Percentiles rank a stretch among this genome's conserved stretches.
Conservation (phyloP, 2,888 invertebrate genomes). For the Proisotoma minuta region DNA sequence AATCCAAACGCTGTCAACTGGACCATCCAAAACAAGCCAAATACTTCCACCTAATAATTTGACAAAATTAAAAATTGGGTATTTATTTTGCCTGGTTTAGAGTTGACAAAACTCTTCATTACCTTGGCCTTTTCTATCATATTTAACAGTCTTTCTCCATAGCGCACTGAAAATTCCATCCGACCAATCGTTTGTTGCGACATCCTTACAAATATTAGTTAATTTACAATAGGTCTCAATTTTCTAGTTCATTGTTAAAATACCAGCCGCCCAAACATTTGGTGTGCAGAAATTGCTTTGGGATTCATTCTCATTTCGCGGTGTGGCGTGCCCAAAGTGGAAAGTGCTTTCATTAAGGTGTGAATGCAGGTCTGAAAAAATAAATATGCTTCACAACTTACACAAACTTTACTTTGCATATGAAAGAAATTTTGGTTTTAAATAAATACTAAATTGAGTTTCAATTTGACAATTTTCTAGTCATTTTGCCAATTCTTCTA, state of each 20-base stretch:
- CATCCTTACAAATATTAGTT: conserved; percentile 54
- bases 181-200: conserved; percentile 97
- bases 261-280: conserved; percentile 83
- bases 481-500: neutral
- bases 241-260: conserved; percentile 56
- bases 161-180: conserved; percentile 95
- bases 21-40: conserved; percentile 93
- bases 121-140: conserved; percentile 62
- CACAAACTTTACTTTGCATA: too few species aligned
- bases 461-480: neutral
- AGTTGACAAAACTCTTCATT: conserved; percentile 1
- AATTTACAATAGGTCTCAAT: neutral
- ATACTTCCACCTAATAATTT: conserved; percentile 65
- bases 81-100: neutral
- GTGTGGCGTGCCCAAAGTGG: conserved; percentile 77
- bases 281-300: conserved; percentile 85
- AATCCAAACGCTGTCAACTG: conserved; percentile 97
- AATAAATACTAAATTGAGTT: too few species aligned
- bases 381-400: too few species aligned
- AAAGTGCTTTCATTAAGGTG: conserved; percentile 82
- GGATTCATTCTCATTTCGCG: conserved; percentile 98
- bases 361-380: conserved; percentile 66
- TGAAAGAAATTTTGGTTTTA: too few species aligned
- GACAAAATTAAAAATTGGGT: conserved; percentile 7
- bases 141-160: conserved; percentile 87